Conservation (phyloP, 2,113 vertebrate species). For the Leucoraja erinaceus region DNA sequence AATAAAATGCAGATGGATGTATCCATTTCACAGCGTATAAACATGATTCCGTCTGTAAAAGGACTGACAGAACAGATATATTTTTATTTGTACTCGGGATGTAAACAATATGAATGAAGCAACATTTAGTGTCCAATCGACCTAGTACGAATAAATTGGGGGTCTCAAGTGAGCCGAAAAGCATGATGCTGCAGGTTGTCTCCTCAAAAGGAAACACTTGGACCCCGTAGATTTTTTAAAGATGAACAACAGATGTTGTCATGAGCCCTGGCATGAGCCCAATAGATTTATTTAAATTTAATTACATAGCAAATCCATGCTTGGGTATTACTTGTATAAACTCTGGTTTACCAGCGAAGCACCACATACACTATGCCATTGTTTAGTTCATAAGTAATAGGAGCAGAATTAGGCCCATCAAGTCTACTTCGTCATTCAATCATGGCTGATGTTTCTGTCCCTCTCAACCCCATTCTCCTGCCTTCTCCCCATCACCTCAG, state of each 20-base stretch:
- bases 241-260: not conserved
- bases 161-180: not conserved
- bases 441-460: too few species aligned
- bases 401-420: too few species aligned
- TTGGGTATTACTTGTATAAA: not conserved
- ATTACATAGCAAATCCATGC: not conserved
- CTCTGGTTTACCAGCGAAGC: not conserved
- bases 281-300: not conserved
- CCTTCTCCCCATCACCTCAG: too few species aligned
- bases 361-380: not conserved
- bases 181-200: not conserved
- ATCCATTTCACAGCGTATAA: not conserved
- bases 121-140: not conserved
- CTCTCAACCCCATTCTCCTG: too few species aligned
- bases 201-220: not conserved
- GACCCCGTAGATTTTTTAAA: not conserved
- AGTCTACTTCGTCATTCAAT: too few species aligned
- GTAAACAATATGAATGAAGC: not conserved
- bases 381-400: not conserved
- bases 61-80: not conserved
- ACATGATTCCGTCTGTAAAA: not conserved
- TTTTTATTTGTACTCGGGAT: not conserved
- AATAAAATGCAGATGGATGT: slow-evolving; percentile 21
- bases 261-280: not conserved
- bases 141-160: not conserved